phyloP scores from a whole-genome alignment of 2,113 vertebrate genomes.

The Zingel zingel region DNA sequence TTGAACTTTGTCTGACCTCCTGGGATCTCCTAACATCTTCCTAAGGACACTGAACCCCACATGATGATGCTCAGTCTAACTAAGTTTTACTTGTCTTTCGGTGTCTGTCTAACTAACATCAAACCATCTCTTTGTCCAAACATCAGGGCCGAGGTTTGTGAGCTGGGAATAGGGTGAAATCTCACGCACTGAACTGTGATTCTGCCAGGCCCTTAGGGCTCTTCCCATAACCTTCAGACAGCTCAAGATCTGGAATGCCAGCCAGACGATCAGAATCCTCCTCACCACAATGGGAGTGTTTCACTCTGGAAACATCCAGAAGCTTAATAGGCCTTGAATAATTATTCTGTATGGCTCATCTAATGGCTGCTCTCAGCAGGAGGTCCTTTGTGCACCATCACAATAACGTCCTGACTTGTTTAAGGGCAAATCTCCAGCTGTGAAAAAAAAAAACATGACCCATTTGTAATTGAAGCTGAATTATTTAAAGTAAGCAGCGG shows the following conservation, averaged over 20 bases:
- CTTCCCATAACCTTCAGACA: slow-evolving; percentile 17
- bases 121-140: slow-evolving; percentile 36
- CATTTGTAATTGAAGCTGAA: slow-evolving; percentile 21
- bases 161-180: slow-evolving; percentile 49
- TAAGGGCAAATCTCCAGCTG: slow-evolving; percentile 12
- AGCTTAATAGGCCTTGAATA: slow-evolving; percentile 1
- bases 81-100: not conserved
- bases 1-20: slow-evolving; percentile 9
- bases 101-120: slow-evolving; percentile 26
- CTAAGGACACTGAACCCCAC: not conserved
- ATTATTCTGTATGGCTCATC: slow-evolving; percentile 24
- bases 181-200: slow-evolving; percentile 24
- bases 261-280: slow-evolving; percentile 23
- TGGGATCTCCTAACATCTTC: not conserved
- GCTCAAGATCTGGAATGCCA: slow-evolving; percentile 24
- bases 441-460: slow-evolving; percentile 14
- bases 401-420: slow-evolving; percentile 7
- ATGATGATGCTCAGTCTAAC: not conserved
- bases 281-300: slow-evolving; percentile 34
- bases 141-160: slow-evolving; percentile 38
- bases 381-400: slow-evolving; percentile 5
- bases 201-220: slow-evolving; percentile 39
- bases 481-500: slow-evolving; percentile 35
- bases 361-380: slow-evolving; percentile 24
- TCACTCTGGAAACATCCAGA: slow-evolving; percentile 32